phyloP scores from a whole-genome alignment of 2,797 vertebrate genomes.

The Pelochelys cantorii region DNA sequence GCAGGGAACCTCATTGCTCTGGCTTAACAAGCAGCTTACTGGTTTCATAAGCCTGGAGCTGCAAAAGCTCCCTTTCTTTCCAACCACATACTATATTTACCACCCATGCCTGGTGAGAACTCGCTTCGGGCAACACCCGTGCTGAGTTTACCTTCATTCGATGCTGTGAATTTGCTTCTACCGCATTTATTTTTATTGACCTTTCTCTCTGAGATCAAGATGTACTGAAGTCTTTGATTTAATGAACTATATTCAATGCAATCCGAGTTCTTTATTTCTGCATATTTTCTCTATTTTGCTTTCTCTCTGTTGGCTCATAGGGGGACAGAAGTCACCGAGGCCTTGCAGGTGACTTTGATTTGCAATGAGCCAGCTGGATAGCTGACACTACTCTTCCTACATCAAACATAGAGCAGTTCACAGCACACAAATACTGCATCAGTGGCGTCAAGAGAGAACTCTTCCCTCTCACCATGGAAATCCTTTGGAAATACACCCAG shows the following conservation, averaged over 20 bases:
- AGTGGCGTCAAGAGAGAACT: neutral
- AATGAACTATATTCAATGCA: neutral
- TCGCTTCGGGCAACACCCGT: neutral
- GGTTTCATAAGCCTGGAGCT: neutral
- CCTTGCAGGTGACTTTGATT: neutral
- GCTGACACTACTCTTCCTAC: neutral
- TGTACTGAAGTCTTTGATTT: neutral
- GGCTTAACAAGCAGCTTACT: neutral
- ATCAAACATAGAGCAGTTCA: neutral
- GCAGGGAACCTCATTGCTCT: neutral
- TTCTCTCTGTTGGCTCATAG: neutral
- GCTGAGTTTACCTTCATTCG: neutral
- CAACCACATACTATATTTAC: neutral
- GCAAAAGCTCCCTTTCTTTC: neutral
- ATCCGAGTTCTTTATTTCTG: neutral
- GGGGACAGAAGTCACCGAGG: neutral
- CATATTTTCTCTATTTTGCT: neutral
- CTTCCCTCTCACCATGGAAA: neutral
- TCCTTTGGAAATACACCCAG: neutral
- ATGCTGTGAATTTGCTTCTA: neutral
- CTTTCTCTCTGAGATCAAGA: neutral
- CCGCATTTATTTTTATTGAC: neutral
- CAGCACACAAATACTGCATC: neutral
- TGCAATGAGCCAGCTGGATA: neutral
- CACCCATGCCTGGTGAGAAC: fast-evolving